Evolutionary conservation across 1,140 invertebrate genomes (phyloP).

Genomic region (Neelides sp.): DNA sequence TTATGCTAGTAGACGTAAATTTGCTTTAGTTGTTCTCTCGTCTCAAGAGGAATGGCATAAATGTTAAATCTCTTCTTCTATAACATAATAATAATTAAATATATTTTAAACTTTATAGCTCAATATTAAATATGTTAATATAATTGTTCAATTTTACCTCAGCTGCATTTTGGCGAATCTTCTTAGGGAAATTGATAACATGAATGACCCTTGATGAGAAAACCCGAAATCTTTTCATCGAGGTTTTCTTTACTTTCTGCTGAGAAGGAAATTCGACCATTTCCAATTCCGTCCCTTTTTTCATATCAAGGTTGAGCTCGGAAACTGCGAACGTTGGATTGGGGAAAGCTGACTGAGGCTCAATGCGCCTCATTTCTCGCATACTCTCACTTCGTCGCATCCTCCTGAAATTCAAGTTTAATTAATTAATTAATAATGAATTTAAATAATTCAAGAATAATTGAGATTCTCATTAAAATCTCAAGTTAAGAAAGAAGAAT

Average conservation of each 20-base stretch:
- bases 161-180: constrained; percentile 16
- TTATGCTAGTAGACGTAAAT: constrained; percentile 72
- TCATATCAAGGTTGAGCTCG: neutral
- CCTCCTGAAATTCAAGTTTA: constrained; percentile 10
- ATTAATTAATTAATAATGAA: constrained; percentile 4
- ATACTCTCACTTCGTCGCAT: constrained; percentile 21
- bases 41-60: constrained; percentile 68
- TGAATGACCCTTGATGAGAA: constrained; percentile 11
- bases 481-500: neutral
- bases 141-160: no score
- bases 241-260: no score
- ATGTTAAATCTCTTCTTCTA: constrained; percentile 39
- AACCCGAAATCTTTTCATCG: no score
- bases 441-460: no score
- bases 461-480: neutral
- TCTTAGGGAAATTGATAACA: constrained; percentile 24
- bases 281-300: no score
- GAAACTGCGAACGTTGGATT: neutral
- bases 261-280: no score
- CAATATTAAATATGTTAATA: no score
- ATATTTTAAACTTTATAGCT: no score
- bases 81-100: no score
- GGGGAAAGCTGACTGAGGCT: no score
- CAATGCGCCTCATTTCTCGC: constrained; percentile 8
- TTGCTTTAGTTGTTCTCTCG: constrained; percentile 72